Base-by-base conservation (phyloP, 2,888 invertebrate genomes). In the Yponomeuta evonymella region DNA sequence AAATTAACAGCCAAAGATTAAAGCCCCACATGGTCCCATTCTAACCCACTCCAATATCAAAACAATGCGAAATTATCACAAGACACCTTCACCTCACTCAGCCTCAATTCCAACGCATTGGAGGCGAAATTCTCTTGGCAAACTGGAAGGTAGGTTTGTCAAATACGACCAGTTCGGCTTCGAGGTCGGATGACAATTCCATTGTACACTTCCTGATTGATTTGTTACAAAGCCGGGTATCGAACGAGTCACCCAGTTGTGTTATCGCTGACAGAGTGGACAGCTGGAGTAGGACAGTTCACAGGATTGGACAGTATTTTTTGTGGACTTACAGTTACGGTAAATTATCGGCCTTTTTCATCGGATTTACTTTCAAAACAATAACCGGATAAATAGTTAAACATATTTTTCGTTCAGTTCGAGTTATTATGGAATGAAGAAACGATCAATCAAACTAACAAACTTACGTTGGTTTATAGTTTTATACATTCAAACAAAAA, bases 161-260 rank as follows among this genome's bases (percentile, higher is more conserved):
- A 23, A 67, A 68, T 33, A 58, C 36, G 76, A 79, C 80, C 76
- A 79, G 81, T 73, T 78, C 33, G 15, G 70, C 73, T 79, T 80
- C 79, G 77, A 81, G 83, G 84, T 81, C 85, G 83, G 78, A 79
- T 80, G 80, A 80, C 80, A 81, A 78, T 80, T 75, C 76, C 48
- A 77, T 78, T 79, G 79, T 79, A 74, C 73, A 75, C 72, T 83
- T 81, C 81, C 82, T 81, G 79, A 80, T 80, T 63, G 71, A 65
- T 76, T 76, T 76, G 75, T 75, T 67, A 67, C 48, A 43, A 48
- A 67, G 48, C 29, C 48, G 43, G 30, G 48, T 43, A 67, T 67
- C 67, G 75, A 76, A 74, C 73, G 69, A 77, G 77, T 79, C 77
- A 76, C 77, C 77, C 71, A 74, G 76, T 76, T 77, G 76, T 70